Evolutionary conservation across 2,797 vertebrate species (phyloP), one percentile per base, ranked within the genome.

Genomic region (Pagetopsis macropterus): DNA sequence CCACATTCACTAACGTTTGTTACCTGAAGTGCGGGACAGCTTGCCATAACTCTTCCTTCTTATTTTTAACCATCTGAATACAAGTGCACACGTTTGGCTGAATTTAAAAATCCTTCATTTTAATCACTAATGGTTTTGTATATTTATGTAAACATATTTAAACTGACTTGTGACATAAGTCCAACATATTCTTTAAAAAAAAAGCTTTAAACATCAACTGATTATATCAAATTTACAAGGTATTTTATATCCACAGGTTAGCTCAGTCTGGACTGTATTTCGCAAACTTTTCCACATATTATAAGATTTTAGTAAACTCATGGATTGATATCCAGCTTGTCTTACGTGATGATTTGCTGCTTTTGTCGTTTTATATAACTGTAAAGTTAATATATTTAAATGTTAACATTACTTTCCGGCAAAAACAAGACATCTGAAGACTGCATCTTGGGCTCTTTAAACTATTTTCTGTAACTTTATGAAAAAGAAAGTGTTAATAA

Each of bases 1-100:
- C 95, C 95, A 95, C 94, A 96, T 89, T 84, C 79, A 84, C 90
- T 83, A 86, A 91, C 67, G 81, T 87, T 89, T 91, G 88, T 88
- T 85, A 79, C 85, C 83, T 89, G 84, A 94, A 94, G 92, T 94
- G 92, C 89, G 75, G 75, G 77, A 85, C 82, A 90, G 82, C 76
- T 75, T 71, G 73, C 83, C 88, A 85, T 83, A 49, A 44, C 59
- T 73, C 62, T 56, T 59, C 62, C 21, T 4, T 5, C 0, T 41
- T 23, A 27, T 27, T 5, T 27, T 49, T 9, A 0, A 55, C 19
- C 6, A 1, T 48, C 56, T 46, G 21, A 76, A 55, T 81, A 83
- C 72, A 87, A 91, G 89, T 91, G 89, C 88, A 89, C 69, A 27
- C 33, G n/a, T 56, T 69, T 37, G 41, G 56, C 51, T 37, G 41